Conservation (phyloP, 2,113 vertebrate species). For the Chamaetylas fuelleborni region DNA sequence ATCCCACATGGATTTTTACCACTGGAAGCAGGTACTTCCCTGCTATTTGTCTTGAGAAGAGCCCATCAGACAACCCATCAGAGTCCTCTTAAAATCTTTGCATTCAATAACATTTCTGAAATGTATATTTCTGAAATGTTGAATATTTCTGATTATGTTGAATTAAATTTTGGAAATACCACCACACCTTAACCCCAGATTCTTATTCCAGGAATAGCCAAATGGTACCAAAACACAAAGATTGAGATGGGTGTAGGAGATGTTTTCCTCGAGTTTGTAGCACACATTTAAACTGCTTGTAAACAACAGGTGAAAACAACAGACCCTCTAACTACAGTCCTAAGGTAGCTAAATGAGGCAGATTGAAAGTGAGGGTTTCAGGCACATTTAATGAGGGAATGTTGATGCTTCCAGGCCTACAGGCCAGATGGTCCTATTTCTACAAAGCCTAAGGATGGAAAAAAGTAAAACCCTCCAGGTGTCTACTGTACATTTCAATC, state of each 20-base stretch:
- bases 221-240: neutral
- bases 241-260: neutral
- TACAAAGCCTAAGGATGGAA: constrained; percentile 21
- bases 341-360: constrained; percentile 39
- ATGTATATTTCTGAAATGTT: rapidly evolving
- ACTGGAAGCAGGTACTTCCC: neutral
- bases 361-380: constrained; percentile 46
- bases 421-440: constrained; percentile 54
- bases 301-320: constrained; percentile 15
- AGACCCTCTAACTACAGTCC: neutral
- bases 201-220: neutral
- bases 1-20: neutral
- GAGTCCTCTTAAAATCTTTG: neutral
- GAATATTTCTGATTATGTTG: neutral
- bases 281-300: neutral
- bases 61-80: neutral
- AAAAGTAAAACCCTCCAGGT: constrained; percentile 64
- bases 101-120: neutral
- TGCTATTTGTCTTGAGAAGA: neutral
- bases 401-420: constrained; percentile 66
- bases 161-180: neutral
- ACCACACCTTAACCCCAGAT: neutral
- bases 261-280: neutral
- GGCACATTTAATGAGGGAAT: constrained; percentile 54
- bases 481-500: constrained; percentile 52